Evolutionary conservation across 2,888 invertebrate species (phyloP).

Genomic region (Creontiades dilutus): DNA sequence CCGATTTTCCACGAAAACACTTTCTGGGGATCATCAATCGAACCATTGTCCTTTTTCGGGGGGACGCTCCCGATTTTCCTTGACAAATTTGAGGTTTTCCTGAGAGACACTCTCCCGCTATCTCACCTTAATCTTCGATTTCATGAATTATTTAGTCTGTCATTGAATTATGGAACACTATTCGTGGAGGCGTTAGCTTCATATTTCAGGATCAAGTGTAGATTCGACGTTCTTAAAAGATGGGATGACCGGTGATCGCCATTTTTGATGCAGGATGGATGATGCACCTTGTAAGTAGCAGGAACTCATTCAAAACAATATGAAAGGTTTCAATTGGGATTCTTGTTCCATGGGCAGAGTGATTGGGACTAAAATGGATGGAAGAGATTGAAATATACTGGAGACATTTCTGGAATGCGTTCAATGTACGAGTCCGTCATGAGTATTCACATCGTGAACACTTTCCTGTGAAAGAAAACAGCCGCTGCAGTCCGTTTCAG

Average conservation of each 20-base stretch:
- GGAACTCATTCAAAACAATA: too few species aligned
- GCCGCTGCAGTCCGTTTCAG: too few species aligned
- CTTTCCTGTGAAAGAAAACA: too few species aligned
- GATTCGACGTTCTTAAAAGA: not conserved
- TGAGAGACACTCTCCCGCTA: not conserved
- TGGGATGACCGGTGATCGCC: not conserved
- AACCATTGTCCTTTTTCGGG: slow-evolving; percentile 33
- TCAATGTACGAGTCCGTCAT: too few species aligned
- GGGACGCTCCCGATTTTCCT: not conserved
- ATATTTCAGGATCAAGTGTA: not conserved
- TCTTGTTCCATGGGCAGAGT: too few species aligned
- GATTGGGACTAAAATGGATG: too few species aligned
- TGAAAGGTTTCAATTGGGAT: too few species aligned
- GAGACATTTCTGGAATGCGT: too few species aligned
- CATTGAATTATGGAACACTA: slow-evolving; percentile 10
- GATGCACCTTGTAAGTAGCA: too few species aligned
- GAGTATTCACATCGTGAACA: too few species aligned
- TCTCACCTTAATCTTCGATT: not conserved
- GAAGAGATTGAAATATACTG: too few species aligned
- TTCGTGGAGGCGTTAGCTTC: not conserved
- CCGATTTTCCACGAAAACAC: slow-evolving; percentile 20
- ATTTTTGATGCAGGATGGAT: too few species aligned
- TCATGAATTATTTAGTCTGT: not conserved
- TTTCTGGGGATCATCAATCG: slow-evolving; percentile 45
- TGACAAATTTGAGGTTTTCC: slow-evolving; percentile 34